Base-by-base conservation (phyloP, 2,888 invertebrate genomes). In the Erebia aethiops region DNA sequence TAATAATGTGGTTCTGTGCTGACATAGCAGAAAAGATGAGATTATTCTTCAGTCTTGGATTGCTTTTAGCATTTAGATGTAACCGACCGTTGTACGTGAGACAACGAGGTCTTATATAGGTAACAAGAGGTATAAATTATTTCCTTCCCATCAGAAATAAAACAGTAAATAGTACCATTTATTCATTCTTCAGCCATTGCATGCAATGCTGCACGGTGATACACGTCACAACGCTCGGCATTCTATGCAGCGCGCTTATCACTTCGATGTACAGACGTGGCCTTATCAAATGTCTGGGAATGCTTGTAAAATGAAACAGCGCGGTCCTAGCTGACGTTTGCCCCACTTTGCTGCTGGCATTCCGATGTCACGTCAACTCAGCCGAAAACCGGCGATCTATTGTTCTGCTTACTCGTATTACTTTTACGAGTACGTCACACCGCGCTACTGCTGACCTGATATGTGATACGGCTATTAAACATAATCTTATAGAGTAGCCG, bases 271-370 rank as follows among this genome's bases (percentile, higher is more conserved):
- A 46, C 62, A 49, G 62, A 62, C 62, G 62, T 62, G 62, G 62
- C 62, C 21, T 62, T 62, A 62, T 62, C 62, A 62, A 49, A 18
- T 49, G 62, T 62, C 62, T 46, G 49, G 18, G 62, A 49, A 62
- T 62, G 49, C 62, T 21, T 49, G 62, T 9, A 62, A 62, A 26
- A 62, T 49, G 62, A 49, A 49, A 62, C 62, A 26, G 62, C 21
- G 21, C 49, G 21, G 7, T 7, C 21, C 5, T 0, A 62, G 62
- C 62, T 62, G 62, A 62, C 62, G 62, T 62, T 18, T 62, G 62
- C 21, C 49, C 62, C 14, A 62, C 43, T 54, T 66, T 18, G 65
- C 13, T 62, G 18, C 46, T 14, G 46, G 21, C 62, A 62, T 62
- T 61, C 62, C 49, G 21, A 62, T 49, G 62, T 62, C 62, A 9